Base-by-base conservation (phyloP, 2,888 invertebrate genomes). In the Melieria omissa region DNA sequence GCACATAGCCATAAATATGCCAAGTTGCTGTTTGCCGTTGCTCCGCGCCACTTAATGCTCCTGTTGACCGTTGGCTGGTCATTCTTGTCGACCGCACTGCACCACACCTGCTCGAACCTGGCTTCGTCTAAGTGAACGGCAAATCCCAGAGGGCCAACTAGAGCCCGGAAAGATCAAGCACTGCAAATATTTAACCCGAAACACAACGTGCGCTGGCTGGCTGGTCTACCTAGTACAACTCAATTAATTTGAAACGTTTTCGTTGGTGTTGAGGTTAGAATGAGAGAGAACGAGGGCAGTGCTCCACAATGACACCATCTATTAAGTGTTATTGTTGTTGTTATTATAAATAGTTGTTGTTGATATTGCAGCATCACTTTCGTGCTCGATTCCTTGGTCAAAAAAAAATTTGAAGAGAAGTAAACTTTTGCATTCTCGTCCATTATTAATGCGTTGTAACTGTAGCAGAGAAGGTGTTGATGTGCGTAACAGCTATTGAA, bases 1-100 rank as follows among this genome's bases (percentile, higher is more conserved):
- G 78, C 80, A 79, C 80, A 81, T 80, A 83, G 82, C 82, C 84
- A 84, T 84, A 84, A 84, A 84, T 84, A 82, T 82, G 77, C 78
- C 76, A 84, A 81, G 80, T 65, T 65, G 52, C 67, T 47, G 58
- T 61, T 61, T 46, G 49, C 57, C 16, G 55, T 42, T 44, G 67
- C 58, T 58, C 57, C 16, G 47, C 57, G 29, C n/a, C 42, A 42
- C 58, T 64, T 14, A 45, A 65, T 64, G 63, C 63, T 45, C 55
- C 57, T 54, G 55, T n/a, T 10, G 46, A 29, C 46, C 29, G 29
- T 29, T 29, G 29, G 29, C 29, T 29, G 29, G 29, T 29, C 29
- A 29, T 29, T 29, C 29, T 29, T 29, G 29, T 29, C 29, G 29
- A 29, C 29, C 29, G 29, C 29, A 1, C 29, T 29, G 29, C 29